Base-by-base conservation (phyloP, 2,797 vertebrate species). In the Pangasius larnaudii region DNA sequence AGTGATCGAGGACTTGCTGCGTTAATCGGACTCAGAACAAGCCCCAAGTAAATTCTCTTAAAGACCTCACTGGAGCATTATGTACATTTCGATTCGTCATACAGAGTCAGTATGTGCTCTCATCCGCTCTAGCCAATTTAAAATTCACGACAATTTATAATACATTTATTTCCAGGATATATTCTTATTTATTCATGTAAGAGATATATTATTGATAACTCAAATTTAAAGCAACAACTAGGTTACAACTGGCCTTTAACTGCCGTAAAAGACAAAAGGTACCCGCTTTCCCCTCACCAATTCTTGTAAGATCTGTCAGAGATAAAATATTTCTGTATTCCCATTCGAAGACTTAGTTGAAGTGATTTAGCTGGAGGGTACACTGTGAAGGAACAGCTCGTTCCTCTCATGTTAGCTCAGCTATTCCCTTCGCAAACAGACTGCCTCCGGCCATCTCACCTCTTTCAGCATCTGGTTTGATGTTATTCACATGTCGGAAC, bases 361-460 rank as follows among this genome's bases (percentile, higher is more conserved):
- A 87, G 81, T 78, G 80, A 61, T 89, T 82, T 80, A 53, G 85
- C 88, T 89, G 22, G 88, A 87, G 88, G 88, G 74, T 49, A 89
- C 51, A 86, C 80, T 63, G 81, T 86, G 72, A 84, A 87, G 85
- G 51, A 87, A 88, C 74, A 85, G 84, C 87, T 90, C 81, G 81
- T 89, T 84, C 71, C 84, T 82, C 63, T 85, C 77, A 72, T 85
- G 80, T 89, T 86, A 93, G 67, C 89, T 53, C 84, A 85, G 83
- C 86, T 71, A 81, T 88, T 91, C 87, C 75, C 79, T 85, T 89
- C 79, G 27, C 82, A 89, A 89, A 86, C 88, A 88, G 58, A 90
- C 90, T 65, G 94, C 95, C 95, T 93, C 63, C 3, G 91, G 95
- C 94, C 93, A 91, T 94, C 93, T 94, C 94, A 93, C 93, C 94